phyloP scores from a whole-genome alignment of 2,113 vertebrate species.

The Genyomyrus donnyi region DNA sequence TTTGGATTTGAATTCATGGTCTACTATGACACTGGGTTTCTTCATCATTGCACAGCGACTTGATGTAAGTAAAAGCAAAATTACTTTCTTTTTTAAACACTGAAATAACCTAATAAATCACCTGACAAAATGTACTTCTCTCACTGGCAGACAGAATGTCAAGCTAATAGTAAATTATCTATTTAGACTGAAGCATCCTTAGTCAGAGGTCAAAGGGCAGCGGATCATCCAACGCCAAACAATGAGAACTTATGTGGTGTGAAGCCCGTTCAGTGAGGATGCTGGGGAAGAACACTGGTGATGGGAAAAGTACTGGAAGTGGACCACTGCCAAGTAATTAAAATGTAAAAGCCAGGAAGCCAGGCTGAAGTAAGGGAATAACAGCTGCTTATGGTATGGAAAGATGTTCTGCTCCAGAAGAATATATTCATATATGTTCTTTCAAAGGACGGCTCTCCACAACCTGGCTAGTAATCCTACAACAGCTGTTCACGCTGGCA shows the following conservation, averaged over 20 bases:
- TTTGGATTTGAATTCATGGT: neutral
- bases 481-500: neutral
- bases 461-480: neutral
- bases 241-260: neutral
- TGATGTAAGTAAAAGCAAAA: neutral
- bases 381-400: neutral
- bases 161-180: neutral
- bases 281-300: neutral
- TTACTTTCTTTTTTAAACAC: neutral
- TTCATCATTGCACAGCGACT: neutral
- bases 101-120: neutral
- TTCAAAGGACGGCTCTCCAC: neutral
- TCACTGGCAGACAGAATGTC: neutral
- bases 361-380: neutral
- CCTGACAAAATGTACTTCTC: neutral
- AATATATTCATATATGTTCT: neutral
- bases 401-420: neutral
- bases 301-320: neutral
- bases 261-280: neutral
- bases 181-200: neutral
- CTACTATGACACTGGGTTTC: too few relatives aligned
- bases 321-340: neutral
- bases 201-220: neutral
- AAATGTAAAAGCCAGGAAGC: neutral
- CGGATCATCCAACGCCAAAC: neutral